phyloP scores from a whole-genome alignment of 2,888 invertebrate species.

The Dyspetes luteomarginatus region DNA sequence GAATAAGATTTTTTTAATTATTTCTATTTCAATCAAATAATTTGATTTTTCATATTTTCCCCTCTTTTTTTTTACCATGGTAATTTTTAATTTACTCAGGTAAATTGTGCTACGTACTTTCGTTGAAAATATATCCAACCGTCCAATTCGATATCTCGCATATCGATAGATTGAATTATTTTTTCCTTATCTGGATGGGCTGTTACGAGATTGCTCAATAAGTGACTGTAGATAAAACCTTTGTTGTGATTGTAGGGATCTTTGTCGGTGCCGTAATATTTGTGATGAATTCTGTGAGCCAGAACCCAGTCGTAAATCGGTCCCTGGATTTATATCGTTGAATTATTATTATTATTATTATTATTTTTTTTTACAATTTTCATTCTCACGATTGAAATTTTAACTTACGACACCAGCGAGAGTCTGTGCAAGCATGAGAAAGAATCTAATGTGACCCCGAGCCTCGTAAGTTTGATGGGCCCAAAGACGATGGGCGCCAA shows the following conservation, averaged over 20 bases:
- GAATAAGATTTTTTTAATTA: slow-evolving; percentile 13
- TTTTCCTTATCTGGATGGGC: slow-evolving; percentile 88
- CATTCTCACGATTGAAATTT: slow-evolving; percentile 3
- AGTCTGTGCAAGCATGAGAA: slow-evolving; percentile 93
- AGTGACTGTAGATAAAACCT: slow-evolving; percentile 93
- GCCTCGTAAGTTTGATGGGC: slow-evolving; percentile 94
- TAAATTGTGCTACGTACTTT: slow-evolving; percentile 87
- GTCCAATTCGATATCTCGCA: slow-evolving; percentile 92
- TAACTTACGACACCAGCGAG: slow-evolving; percentile 92
- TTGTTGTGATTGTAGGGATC: slow-evolving; percentile 92
- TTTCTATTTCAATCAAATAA: neutral
- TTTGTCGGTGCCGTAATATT: slow-evolving; percentile 89
- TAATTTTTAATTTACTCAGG: neutral
- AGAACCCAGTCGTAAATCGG: slow-evolving; percentile 93
- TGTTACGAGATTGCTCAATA: slow-evolving; percentile 88
- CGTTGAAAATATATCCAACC: slow-evolving; percentile 92
- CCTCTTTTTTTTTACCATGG: neutral
- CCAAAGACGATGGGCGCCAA: slow-evolving; percentile 97
- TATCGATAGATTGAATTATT: slow-evolving; percentile 88
- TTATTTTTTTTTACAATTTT: no score
- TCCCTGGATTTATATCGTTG: slow-evolving; percentile 85
- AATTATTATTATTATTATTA: neutral
- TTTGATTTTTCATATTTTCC: neutral
- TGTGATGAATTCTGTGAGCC: slow-evolving; percentile 92
- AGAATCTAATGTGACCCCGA: slow-evolving; percentile 87